phyloP scores from a whole-genome alignment of 2,113 vertebrate species.

The Anolis carolinensis region DNA sequence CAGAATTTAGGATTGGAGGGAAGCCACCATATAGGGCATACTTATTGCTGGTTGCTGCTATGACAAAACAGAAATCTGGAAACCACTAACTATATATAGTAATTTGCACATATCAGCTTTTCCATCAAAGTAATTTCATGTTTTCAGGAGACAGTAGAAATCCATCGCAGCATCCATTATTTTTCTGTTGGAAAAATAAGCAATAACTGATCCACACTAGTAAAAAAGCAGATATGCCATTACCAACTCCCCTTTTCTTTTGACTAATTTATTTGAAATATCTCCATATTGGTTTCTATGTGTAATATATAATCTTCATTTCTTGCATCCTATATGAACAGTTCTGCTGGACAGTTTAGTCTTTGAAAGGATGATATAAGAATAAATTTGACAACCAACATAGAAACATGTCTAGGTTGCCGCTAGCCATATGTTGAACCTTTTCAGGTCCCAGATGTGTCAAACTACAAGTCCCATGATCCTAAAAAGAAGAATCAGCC shows the following conservation, averaged over 20 bases:
- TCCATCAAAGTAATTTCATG: not conserved
- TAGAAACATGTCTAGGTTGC: not conserved
- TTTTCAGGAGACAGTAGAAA: not conserved
- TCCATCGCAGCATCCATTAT: not conserved
- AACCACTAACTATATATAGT: not conserved
- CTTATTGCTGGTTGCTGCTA: too few relatives aligned
- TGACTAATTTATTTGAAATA: not conserved
- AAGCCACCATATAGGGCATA: not conserved
- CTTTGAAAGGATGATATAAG: not conserved
- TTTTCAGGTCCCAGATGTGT: too few relatives aligned
- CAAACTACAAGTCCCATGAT: too few relatives aligned
- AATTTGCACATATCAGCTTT: not conserved
- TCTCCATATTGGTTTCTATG: accelerated
- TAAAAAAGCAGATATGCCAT: not conserved
- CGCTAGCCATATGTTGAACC: not conserved
- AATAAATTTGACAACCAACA: not conserved
- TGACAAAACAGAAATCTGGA: not conserved
- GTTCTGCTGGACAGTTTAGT: not conserved
- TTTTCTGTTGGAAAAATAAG: not conserved
- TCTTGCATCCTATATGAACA: not conserved
- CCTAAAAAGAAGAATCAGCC: too few relatives aligned
- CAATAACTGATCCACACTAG: too few relatives aligned
- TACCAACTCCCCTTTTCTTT: not conserved
- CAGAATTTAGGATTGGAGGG: not conserved
- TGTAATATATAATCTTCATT: accelerated